Base-by-base conservation (phyloP, 2,797 vertebrate species). In the Cynopterus sphinx region DNA sequence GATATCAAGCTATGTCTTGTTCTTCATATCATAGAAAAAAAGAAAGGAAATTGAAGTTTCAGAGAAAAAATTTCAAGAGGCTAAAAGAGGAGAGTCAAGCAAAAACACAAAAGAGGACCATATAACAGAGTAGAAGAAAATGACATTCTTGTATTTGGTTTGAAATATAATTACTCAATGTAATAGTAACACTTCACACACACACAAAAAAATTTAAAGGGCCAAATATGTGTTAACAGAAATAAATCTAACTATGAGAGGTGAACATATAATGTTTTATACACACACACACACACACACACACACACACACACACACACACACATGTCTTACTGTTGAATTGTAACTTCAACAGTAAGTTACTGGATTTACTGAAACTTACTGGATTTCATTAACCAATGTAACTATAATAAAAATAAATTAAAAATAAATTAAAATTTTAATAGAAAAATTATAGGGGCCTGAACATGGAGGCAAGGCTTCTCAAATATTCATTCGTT, bases 1-100 rank as follows among this genome's bases (percentile, higher is more conserved):
- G 93, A 97, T 65, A 95, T 95, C 15, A 86, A 65, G 68, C 55
- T 88, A 90, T 39, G 33, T 9, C 57, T 97, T 95, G 41, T 74
- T 97, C 81, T 90, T 68, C 11, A 63, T 77, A 68, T 70, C 21
- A 53, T 41, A 59, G 1, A 22, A 46, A 91, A 79, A 41, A 90
- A 70, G 74, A 49, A 75, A 59, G 59, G 36, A 10, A 90, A 94
- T 87, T 81, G 28, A 96, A 91, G 49, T 33, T 93, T 90, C 70
- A 84, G 53, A 85, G 28, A 31, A 57, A 83, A 90, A 78, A 92
- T 70, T 89, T 13, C 68, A 94, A 49, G 49, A 55, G 68, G 41
- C 83, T 89, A 65, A 94, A 94, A 82, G 24, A 93, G 10, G 70
- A 78, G 17, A 89, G 24, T 74, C 19, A 92, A 96, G 26, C 49